phyloP scores from a whole-genome alignment of 2,888 invertebrate species.

The Drosophila pullipes region DNA sequence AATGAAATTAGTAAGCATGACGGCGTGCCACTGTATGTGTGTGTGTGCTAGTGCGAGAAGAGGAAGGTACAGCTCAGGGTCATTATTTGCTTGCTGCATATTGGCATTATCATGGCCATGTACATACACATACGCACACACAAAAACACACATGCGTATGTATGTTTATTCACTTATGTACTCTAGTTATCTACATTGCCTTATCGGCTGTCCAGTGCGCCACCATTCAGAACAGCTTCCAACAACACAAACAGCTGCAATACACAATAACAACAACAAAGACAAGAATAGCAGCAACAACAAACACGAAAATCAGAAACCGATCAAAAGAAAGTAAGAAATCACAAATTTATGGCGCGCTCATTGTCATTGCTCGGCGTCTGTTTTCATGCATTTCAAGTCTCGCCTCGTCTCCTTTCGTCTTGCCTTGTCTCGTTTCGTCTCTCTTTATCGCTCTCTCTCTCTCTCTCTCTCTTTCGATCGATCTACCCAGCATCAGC shows the following conservation, averaged over 20 bases:
- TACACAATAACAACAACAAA: constrained; percentile 7
- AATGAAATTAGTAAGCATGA: constrained; percentile 60
- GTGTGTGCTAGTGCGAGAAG: constrained; percentile 4
- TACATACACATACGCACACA: background rate
- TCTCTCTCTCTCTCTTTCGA: background rate
- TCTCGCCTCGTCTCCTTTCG: background rate
- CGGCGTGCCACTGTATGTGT: constrained; percentile 17
- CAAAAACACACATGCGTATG: background rate
- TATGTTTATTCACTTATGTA: constrained; percentile 10
- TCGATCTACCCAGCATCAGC: constrained; percentile 12
- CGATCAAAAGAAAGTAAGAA: constrained; percentile 66
- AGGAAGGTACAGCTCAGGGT: constrained; percentile 34
- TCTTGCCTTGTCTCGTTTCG: constrained; percentile 1
- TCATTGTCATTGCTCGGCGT: constrained; percentile 58
- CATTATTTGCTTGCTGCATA: constrained; percentile 14
- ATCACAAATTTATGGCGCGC: constrained; percentile 67
- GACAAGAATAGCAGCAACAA: constrained; percentile 21
- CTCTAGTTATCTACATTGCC: constrained; percentile 39
- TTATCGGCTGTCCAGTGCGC: constrained; percentile 38
- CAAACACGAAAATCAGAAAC: constrained; percentile 24
- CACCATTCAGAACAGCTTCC: constrained; percentile 20
- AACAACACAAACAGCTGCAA: constrained; percentile 10
- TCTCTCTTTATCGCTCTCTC: background rate
- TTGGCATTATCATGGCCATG: constrained; percentile 10
- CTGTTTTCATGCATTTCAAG: constrained; percentile 2